Conservation (phyloP, 2,113 vertebrate genomes). For the Dendropsophus ebraccatus region DNA sequence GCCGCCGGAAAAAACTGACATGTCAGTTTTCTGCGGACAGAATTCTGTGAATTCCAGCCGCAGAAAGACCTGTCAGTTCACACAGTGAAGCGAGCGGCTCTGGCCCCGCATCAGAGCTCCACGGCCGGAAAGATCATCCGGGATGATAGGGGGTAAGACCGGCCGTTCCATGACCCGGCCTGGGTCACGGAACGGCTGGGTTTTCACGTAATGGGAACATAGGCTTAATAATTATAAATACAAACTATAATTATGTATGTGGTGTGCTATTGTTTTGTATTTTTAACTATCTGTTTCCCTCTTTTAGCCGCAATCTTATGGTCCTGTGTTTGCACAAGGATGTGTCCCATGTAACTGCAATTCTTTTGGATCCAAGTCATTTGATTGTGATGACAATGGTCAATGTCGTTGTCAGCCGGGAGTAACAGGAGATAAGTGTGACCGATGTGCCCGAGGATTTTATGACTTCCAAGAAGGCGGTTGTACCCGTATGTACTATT, state of each 20-base stretch:
- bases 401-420: slow-evolving; percentile 96
- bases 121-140: too few species aligned
- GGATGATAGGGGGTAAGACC: too few species aligned
- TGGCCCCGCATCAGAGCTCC: too few species aligned
- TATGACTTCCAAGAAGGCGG: slow-evolving; percentile 96
- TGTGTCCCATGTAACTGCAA: slow-evolving; percentile 94
- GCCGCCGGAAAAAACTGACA: too few species aligned
- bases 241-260: neutral
- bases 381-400: slow-evolving; percentile 87
- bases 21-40: too few species aligned
- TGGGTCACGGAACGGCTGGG: too few species aligned
- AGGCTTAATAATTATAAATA: neutral
- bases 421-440: slow-evolving; percentile 90
- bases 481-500: slow-evolving; percentile 84
- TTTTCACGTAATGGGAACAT: too few species aligned
- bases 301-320: slow-evolving; percentile 82
- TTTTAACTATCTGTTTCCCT: neutral
- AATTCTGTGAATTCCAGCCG: too few species aligned
- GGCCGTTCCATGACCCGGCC: too few species aligned
- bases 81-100: too few species aligned
- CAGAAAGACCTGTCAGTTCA: too few species aligned
- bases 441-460: slow-evolving; percentile 86
- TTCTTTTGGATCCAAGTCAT: slow-evolving; percentile 97
- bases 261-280: neutral
- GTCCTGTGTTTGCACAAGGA: slow-evolving; percentile 75